These are phyloP conservation scores for Nemotelus nigrinus DNA, from an alignment of 2,888 invertebrate genomes.

Conservation along the genomic window DNA sequence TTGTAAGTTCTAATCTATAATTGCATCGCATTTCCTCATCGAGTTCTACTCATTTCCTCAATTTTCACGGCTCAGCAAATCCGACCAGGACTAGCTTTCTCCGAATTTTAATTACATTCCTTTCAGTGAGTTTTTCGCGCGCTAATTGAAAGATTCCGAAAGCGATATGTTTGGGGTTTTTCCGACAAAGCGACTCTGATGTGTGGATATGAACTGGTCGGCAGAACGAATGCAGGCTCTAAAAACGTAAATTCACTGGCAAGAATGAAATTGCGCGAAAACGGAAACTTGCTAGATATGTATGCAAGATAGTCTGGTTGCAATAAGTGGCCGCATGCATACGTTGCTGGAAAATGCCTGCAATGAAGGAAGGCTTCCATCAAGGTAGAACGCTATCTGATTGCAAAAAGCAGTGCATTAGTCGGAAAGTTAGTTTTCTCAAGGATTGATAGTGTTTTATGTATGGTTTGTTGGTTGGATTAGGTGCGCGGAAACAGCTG, in stretches of 20 bases:
- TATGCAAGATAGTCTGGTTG: background rate
- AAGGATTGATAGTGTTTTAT: no score
- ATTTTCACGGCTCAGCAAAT: background rate
- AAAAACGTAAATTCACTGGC: conserved; percentile 22
- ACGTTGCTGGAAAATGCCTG: no score
- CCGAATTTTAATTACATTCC: conserved; percentile 32
- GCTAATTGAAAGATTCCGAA: conserved; percentile 33
- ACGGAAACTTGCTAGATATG: conserved; percentile 19
- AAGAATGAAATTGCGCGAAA: conserved; percentile 18
- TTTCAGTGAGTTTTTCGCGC: conserved; percentile 22
- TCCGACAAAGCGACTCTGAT: background rate
- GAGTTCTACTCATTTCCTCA: conserved; percentile 29
- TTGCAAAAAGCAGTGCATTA: no score
- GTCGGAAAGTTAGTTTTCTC: no score
- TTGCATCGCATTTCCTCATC: conserved; percentile 37
- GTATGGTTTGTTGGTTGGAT: no score
- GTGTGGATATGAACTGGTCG: background rate
- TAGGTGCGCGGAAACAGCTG: no score
- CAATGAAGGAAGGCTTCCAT: no score
- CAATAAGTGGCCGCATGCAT: background rate
- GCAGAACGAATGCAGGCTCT: background rate
- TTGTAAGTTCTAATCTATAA: conserved; percentile 22
- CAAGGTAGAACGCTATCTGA: no score
- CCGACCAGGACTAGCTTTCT: conserved; percentile 10
- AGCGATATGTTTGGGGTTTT: background rate